A percentile compares a stretch with the other conserved stretches of the same genome.
Evolutionary conservation across 1,140 invertebrate species (phyloP).

Genomic region (Ceratosolen solmsi): DNA sequence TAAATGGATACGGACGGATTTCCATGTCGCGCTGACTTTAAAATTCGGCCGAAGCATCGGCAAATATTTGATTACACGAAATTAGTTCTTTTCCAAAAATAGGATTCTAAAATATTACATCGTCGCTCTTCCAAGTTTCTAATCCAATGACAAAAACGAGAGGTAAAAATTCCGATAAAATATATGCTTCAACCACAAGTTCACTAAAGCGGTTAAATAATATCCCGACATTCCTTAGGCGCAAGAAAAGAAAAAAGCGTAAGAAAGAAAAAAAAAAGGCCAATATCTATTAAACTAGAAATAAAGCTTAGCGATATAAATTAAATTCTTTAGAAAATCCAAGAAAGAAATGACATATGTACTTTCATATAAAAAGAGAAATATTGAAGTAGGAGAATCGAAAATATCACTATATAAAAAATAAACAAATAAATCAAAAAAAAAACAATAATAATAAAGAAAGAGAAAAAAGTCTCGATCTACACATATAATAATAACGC

Average conservation of each 20-base stretch:
- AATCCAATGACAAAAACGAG: neutral
- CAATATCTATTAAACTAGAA: neutral
- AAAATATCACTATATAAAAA: no score
- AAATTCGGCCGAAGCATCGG: neutral
- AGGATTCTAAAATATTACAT: neutral
- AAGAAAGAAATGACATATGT: neutral
- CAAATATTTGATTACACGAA: neutral
- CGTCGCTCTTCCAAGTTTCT: neutral
- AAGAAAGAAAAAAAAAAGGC: neutral
- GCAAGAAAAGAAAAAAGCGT: neutral
- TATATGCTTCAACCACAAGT: neutral
- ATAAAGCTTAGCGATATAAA: neutral
- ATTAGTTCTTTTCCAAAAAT: neutral
- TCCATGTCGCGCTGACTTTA: neutral
- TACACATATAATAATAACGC: conserved; percentile 31
- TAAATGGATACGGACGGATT: neutral
- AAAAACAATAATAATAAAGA: neutral
- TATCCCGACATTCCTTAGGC: neutral
- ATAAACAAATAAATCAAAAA: no score
- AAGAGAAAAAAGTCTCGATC: neutral
- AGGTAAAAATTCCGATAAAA: neutral
- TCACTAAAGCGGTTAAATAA: neutral
- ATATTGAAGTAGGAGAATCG: conserved; percentile 13
- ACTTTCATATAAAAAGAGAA: conserved; percentile 16
- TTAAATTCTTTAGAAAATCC: conserved; percentile 12